These are phyloP conservation scores for Cynocephalus volans DNA, from an alignment of 2,113 vertebrate species.

Conservation along the genomic window DNA sequence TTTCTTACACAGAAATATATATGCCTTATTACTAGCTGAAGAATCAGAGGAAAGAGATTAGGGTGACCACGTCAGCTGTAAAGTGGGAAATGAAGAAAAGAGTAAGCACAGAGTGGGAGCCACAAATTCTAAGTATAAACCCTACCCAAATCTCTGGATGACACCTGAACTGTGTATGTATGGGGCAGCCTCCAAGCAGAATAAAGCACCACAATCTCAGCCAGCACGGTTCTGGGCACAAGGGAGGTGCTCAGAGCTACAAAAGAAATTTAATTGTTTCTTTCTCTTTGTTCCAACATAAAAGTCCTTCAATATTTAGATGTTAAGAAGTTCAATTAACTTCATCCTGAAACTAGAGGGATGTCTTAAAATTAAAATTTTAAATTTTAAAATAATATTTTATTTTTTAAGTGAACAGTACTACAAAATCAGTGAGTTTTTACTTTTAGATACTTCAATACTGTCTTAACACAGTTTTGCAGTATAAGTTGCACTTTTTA, in stretches of 20 bases:
- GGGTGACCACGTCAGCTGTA: accelerated
- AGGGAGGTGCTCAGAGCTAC: neutral
- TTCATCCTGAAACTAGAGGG: neutral
- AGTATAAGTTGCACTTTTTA: neutral
- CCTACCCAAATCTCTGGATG: too few relatives aligned
- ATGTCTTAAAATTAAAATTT: slow-evolving; percentile 1
- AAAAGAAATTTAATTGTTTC: neutral
- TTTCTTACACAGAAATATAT: neutral
- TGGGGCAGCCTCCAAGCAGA: neutral
- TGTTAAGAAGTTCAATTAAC: neutral
- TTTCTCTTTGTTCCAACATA: slow-evolving; percentile 34
- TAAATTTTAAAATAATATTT: slow-evolving; percentile 23
- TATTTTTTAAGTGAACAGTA: slow-evolving; percentile 35
- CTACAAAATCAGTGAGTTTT: slow-evolving; percentile 5
- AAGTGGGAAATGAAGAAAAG: neutral
- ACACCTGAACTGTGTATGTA: neutral
- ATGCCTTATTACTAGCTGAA: neutral
- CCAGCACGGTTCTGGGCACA: neutral
- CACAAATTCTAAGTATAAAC: neutral
- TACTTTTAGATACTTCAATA: slow-evolving; percentile 2
- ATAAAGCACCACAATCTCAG: neutral
- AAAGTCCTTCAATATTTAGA: neutral
- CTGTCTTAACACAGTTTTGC: slow-evolving; percentile 6
- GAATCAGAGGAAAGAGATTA: neutral
- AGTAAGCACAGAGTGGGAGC: neutral